These are phyloP conservation scores for Platalea minor DNA, from an alignment of 2,797 vertebrate species.

Conservation along the genomic window DNA sequence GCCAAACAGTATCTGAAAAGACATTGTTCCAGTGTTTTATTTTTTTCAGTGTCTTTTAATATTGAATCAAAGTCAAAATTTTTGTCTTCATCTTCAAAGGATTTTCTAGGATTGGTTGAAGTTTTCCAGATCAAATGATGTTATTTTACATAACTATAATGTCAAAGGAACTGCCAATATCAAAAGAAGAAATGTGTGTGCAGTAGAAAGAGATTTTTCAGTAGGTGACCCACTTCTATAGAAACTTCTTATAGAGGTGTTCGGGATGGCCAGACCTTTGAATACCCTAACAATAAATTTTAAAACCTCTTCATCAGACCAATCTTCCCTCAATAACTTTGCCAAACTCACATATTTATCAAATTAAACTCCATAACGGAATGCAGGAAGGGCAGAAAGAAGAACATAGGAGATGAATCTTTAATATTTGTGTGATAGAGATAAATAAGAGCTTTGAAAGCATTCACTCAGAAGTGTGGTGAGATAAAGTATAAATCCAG, in stretches of 20 bases:
- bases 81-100: neutral
- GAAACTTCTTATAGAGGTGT: neutral
- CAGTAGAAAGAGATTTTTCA: neutral
- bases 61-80: neutral
- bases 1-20: neutral
- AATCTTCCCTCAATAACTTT: neutral
- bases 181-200: neutral
- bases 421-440: neutral
- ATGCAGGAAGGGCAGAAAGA: neutral
- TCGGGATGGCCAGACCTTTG: neutral
- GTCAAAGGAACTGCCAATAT: neutral
- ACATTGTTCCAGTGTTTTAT: neutral
- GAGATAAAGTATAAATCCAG: neutral
- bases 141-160: neutral
- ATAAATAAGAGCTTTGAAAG: neutral
- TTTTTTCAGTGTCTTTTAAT: neutral
- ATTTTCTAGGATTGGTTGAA: neutral
- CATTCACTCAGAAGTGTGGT: neutral
- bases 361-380: neutral
- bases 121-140: neutral
- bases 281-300: neutral
- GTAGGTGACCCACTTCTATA: neutral
- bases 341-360: neutral
- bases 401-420: neutral
- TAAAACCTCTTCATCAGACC: neutral